phyloP scores from a whole-genome alignment of 2,113 vertebrate genomes.

The Drymodes brunneopygia region DNA sequence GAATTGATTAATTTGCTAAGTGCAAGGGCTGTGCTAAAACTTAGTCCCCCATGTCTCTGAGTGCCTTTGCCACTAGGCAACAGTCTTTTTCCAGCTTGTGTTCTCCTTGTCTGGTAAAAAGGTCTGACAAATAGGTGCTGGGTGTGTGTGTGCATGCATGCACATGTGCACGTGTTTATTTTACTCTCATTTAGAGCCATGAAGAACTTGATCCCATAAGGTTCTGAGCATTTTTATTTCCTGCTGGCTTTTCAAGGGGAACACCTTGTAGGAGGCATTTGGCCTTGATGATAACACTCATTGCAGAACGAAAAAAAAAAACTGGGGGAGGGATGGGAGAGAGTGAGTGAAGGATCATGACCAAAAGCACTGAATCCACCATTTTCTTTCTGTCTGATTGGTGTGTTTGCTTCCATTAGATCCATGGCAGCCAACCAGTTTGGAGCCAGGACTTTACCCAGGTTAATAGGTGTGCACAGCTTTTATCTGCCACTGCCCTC shows the following conservation, averaged over 20 bases:
- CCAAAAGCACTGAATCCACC: neutral
- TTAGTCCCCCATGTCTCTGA: neutral
- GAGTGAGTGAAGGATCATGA: neutral
- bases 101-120: neutral
- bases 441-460: neutral
- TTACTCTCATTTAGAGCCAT: conserved; percentile 45
- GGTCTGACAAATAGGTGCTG: conserved; percentile 36
- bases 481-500: conserved; percentile 48
- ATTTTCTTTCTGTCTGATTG: neutral
- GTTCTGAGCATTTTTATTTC: conserved; percentile 39
- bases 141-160: conserved; percentile 27
- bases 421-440: neutral
- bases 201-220: conserved; percentile 30
- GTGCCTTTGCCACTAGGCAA: neutral
- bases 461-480: neutral
- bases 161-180: conserved; percentile 50
- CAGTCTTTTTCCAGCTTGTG: neutral
- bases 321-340: neutral
- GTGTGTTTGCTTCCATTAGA: neutral
- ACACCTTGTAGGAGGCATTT: neutral
- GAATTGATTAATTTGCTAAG: neutral
- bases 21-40: neutral
- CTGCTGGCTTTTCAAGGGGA: neutral
- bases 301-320: neutral
- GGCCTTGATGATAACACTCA: neutral